These are phyloP conservation scores for Oceanites oceanicus DNA, from an alignment of 2,113 vertebrate genomes.

Conservation along the genomic window DNA sequence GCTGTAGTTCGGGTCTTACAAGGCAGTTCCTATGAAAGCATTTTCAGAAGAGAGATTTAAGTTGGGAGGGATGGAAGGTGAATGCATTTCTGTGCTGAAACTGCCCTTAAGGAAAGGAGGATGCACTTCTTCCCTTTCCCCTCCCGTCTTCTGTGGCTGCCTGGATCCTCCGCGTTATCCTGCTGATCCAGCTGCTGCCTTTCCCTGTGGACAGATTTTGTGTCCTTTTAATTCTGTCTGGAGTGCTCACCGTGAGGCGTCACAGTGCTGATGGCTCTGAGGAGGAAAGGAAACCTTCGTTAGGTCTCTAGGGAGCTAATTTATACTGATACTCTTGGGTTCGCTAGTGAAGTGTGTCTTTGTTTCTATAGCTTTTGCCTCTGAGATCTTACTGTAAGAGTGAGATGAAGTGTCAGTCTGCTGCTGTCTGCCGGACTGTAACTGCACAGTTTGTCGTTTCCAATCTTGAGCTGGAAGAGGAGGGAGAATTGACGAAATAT, in stretches of 20 bases:
- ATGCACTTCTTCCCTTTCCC: neutral
- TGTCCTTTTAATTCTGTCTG: neutral
- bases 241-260: neutral
- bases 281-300: neutral
- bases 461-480: neutral
- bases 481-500: neutral
- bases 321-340: neutral
- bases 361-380: neutral
- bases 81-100: neutral
- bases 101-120: neutral
- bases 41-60: neutral
- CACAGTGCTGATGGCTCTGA: neutral
- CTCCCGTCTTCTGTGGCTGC: accelerated
- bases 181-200: neutral
- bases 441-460: neutral
- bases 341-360: neutral
- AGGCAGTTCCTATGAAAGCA: neutral
- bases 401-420: neutral
- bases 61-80: neutral
- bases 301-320: slow-evolving; percentile 16
- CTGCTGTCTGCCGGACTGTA: neutral
- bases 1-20: neutral
- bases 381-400: neutral
- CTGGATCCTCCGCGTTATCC: neutral
- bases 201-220: neutral